Evolutionary conservation across 1,140 invertebrate species (phyloP), one percentile per base, ranked within the genome.

Genomic region (Metopolophium dirhodum): DNA sequence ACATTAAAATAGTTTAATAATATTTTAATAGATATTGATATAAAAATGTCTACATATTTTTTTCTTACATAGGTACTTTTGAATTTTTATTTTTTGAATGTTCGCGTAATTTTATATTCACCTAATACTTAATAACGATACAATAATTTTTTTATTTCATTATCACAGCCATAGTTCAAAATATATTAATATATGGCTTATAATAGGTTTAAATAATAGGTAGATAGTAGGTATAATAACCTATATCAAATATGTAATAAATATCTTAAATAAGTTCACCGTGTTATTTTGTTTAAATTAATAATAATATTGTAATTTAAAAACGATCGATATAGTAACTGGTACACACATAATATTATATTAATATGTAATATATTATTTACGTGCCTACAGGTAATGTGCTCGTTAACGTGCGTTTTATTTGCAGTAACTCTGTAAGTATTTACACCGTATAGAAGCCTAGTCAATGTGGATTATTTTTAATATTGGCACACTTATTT

Each of bases 401-500:
- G 11, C 30, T 68, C 61, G 57, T 57, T 61, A 30, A 30, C 26
- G 9, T 68, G 61, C 0, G 14, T 68, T 54, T n/a, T 68, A 68
- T 68, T 68, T 68, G 30, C 61, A n/a, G 61, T 68, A 68, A 68
- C 30, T 68, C 61, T n/a, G 61, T 68, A 37, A 37, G 37, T 37
- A n/a, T 30, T 2, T 54, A 23, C 4, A 23, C 30, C 26, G 30
- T 30, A 68, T 22, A 68, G 61, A 77, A 77, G 61, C 30, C 61
- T 68, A 86, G 26, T 49, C 4, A 30, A 49, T 47, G 85, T 47
- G 45, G 26, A 47, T 87, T 87, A 87, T 87, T 87, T 87, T 87
- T 87, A 87, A 45, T 26, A 77, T n/a, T 47, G 45, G 18, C 85
- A 87, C 9, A 47, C 85, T 49, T 87, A 87, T 87, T 87, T 87